Conservation (phyloP, 1,140 invertebrate species). For the Amyelois transitella region DNA sequence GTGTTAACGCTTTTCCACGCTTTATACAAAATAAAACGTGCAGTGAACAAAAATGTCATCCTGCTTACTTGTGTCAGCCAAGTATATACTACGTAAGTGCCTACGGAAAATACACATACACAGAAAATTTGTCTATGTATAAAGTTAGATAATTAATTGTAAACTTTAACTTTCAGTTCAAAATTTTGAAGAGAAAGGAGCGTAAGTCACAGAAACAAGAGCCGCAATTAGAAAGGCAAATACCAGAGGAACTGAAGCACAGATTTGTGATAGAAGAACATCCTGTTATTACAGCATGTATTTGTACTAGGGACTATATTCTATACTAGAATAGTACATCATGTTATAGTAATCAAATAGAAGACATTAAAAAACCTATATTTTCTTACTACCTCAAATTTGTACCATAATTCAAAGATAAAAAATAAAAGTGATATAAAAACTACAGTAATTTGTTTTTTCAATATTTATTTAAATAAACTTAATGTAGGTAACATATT, state of each 20-base stretch:
- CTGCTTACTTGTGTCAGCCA: constrained; percentile 35
- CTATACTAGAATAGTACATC: background rate
- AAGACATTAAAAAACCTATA: background rate
- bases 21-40: constrained; percentile 38
- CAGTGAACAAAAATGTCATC: constrained; percentile 27
- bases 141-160: background rate
- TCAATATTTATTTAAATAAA: too few relatives aligned
- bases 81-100: constrained; percentile 39
- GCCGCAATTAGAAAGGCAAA: constrained; percentile 19
- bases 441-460: background rate
- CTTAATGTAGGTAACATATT: too few relatives aligned
- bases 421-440: background rate
- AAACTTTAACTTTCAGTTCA: constrained; percentile 34
- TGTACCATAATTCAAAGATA: background rate
- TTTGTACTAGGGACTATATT: constrained; percentile 34
- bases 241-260: constrained; percentile 33
- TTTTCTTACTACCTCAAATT: background rate
- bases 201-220: constrained; percentile 19
- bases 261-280: constrained; percentile 39
- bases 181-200: constrained; percentile 35
- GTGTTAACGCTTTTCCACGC: constrained; percentile 35
- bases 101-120: too few relatives aligned
- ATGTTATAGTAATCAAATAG: background rate
- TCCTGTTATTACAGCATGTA: constrained; percentile 40
- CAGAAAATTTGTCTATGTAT: constrained; percentile 3